Conservation (phyloP, 2,888 invertebrate species). For the Amiota communis region DNA sequence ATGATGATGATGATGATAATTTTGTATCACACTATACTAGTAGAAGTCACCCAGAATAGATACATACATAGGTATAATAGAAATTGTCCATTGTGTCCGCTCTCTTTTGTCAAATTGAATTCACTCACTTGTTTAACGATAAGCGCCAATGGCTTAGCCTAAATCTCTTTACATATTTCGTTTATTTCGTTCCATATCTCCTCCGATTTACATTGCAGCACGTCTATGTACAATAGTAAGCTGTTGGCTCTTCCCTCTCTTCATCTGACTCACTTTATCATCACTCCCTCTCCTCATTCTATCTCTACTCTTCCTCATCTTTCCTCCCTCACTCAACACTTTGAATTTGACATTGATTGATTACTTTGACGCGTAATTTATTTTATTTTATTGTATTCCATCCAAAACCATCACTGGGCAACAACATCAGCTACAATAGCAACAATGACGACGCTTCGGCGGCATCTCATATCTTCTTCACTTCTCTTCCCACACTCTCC, state of each 20-base stretch:
- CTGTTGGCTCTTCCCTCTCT: neutral
- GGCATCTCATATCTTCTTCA: conserved; percentile 9
- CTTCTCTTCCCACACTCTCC: conserved; percentile 15
- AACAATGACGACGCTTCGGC: neutral
- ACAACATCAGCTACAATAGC: neutral
- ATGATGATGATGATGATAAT: too few species aligned
- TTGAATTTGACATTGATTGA: conserved; percentile 63
- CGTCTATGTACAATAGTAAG: conserved; percentile 6
- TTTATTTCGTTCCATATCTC: neutral
- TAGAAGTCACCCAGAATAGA: too few species aligned
- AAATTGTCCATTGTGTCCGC: too few species aligned
- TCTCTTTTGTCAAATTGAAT: too few species aligned
- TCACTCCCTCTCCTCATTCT: neutral
- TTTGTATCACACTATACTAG: too few species aligned
- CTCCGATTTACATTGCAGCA: neutral
- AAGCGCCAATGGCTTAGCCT: conserved; percentile 50
- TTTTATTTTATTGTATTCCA: conserved; percentile 57
- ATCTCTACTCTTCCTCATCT: too few species aligned
- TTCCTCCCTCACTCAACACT: neutral
- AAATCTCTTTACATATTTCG: conserved; percentile 47
- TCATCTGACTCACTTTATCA: neutral
- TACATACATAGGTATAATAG: too few species aligned
- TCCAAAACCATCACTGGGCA: conserved; percentile 34
- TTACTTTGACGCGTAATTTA: conserved; percentile 62
- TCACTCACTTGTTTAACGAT: neutral